phyloP scores from a whole-genome alignment of 1,140 invertebrate genomes.

The Neodiprion fabricii region DNA sequence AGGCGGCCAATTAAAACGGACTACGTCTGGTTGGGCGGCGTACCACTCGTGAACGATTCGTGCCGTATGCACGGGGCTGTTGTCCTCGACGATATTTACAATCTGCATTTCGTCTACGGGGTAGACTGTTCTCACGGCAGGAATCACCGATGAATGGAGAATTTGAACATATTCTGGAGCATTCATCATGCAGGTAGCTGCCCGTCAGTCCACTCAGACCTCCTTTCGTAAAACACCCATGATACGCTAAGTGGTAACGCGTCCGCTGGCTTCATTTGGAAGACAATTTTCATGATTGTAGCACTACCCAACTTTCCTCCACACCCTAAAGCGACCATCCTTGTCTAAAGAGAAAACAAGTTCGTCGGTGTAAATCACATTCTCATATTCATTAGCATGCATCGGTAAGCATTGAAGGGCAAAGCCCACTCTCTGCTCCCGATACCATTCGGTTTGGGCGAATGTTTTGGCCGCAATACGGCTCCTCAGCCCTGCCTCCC shows the following conservation, averaged over 20 bases:
- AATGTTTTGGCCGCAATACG: neutral
- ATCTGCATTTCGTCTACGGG: neutral
- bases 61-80: constrained; percentile 22
- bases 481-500: neutral
- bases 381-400: constrained; percentile 15
- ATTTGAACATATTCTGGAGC: constrained; percentile 17
- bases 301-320: neutral
- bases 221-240: constrained; percentile 27
- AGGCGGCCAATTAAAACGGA: constrained; percentile 31
- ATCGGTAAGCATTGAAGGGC: neutral
- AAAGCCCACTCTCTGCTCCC: neutral
- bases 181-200: constrained; percentile 25
- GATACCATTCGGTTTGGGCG: neutral
- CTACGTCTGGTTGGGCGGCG: constrained; percentile 20
- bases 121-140: constrained; percentile 20
- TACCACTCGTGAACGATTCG: constrained; percentile 22
- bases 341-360: constrained; percentile 25
- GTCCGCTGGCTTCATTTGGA: constrained; percentile 8
- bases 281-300: constrained; percentile 12
- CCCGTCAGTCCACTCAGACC: constrained; percentile 28
- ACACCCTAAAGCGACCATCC: constrained; percentile 12
- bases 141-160: constrained; percentile 22
- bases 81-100: constrained; percentile 9
- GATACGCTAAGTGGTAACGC: constrained; percentile 24
- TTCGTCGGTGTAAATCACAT: constrained; percentile 22